phyloP scores from a whole-genome alignment of 2,888 invertebrate species.

The Anagyrus pseudococci region DNA sequence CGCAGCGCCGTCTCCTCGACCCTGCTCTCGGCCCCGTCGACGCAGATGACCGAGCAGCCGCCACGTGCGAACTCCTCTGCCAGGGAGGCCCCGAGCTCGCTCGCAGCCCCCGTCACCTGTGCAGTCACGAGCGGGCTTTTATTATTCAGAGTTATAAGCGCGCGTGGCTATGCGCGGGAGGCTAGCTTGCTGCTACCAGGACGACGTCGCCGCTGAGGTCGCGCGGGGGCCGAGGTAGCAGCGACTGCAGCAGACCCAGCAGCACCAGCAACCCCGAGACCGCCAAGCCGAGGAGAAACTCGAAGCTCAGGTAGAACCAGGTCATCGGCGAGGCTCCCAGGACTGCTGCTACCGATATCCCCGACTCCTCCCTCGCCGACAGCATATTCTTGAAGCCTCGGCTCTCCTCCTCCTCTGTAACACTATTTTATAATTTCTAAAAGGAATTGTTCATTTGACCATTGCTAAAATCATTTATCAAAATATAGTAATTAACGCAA shows the following conservation, averaged over 20 bases:
- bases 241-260: slow-evolving; percentile 47
- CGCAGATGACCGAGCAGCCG: slow-evolving; percentile 54
- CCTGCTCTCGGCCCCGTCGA: slow-evolving; percentile 46
- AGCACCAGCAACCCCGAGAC: slow-evolving; percentile 47
- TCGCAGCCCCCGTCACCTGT: slow-evolving; percentile 52
- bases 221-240: slow-evolving; percentile 57
- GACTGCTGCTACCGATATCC: slow-evolving; percentile 39
- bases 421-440: too few relatives aligned
- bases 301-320: slow-evolving; percentile 51
- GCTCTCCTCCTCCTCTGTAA: too few relatives aligned
- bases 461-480: too few relatives aligned
- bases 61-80: slow-evolving; percentile 51
- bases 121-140: too few relatives aligned
- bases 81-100: slow-evolving; percentile 48
- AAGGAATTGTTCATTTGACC: too few relatives aligned
- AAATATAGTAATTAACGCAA: too few relatives aligned
- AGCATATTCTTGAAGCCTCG: slow-evolving; percentile 48
- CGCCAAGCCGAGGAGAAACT: slow-evolving; percentile 49
- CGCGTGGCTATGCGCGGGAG: too few relatives aligned
- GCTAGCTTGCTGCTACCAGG: slow-evolving; percentile 46
- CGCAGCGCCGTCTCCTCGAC: slow-evolving; percentile 41
- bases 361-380: slow-evolving; percentile 43
- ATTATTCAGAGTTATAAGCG: too few relatives aligned
- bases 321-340: slow-evolving; percentile 43
- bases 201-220: slow-evolving; percentile 54